phyloP scores from a whole-genome alignment of 2,888 invertebrate species.

The Minunthozetes semirufus region DNA sequence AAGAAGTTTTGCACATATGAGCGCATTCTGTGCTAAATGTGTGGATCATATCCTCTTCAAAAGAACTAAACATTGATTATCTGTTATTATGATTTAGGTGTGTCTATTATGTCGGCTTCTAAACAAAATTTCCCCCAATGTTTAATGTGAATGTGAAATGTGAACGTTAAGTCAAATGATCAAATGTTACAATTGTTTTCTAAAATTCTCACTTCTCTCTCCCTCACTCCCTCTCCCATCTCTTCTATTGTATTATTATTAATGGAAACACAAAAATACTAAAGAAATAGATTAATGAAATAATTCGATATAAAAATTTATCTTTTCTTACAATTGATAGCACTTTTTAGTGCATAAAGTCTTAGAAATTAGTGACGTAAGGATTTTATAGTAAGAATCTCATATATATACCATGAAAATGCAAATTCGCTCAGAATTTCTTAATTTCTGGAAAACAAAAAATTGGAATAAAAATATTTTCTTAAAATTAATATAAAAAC shows the following conservation, averaged over 20 bases:
- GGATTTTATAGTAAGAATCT: not conserved
- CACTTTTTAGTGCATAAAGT: constrained; percentile 31
- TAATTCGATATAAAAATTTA: not conserved
- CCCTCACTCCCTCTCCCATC: constrained; percentile 2
- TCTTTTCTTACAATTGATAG: not conserved
- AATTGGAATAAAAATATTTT: not conserved
- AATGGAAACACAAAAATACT: not conserved
- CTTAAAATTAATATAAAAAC: too few relatives aligned
- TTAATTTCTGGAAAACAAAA: not conserved
- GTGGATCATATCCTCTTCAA: constrained; percentile 26
- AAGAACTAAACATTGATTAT: not conserved
- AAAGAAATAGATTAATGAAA: not conserved
- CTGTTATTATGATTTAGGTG: not conserved
- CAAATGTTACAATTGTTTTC: too few relatives aligned
- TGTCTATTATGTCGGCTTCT: not conserved
- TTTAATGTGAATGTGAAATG: too few relatives aligned
- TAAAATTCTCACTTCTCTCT: too few relatives aligned
- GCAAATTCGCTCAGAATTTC: constrained; percentile 11
- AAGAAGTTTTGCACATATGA: not conserved
- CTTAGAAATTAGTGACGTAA: constrained; percentile 7
- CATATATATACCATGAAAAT: constrained; percentile 11
- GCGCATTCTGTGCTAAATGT: not conserved
- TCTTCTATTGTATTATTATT: not conserved
- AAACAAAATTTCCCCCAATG: not conserved
- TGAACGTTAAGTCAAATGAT: too few relatives aligned